A percentile compares a stretch with the other conserved stretches of the same genome.
phyloP scores from a whole-genome alignment of 2,113 vertebrate genomes.

The Tachysurus fulvidraco region DNA sequence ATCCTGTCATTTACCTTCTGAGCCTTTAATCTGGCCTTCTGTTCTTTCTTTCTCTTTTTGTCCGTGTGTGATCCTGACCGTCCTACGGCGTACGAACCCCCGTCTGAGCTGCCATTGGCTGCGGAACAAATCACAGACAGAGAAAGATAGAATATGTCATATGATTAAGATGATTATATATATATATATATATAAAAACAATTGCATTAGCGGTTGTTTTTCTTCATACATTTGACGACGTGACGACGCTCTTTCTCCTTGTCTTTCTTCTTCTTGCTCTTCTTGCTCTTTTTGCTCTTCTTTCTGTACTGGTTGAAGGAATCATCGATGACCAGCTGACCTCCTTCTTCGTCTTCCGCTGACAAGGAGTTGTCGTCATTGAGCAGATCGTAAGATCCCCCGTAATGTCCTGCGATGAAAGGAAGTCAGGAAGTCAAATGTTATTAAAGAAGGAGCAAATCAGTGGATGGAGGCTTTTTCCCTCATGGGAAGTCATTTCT shows the following conservation, averaged over 20 bases:
- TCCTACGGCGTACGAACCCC: constrained; percentile 66
- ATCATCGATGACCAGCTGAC: constrained; percentile 91
- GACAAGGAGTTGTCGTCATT: constrained; percentile 87
- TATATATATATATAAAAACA: no score
- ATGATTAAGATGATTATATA: not conserved
- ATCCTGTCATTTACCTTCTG: constrained; percentile 63
- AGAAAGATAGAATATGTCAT: not conserved
- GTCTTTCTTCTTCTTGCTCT: constrained; percentile 96
- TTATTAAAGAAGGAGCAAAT: not conserved
- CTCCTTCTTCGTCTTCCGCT: constrained; percentile 86
- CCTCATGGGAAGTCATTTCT: not conserved
- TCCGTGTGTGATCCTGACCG: constrained; percentile 63
- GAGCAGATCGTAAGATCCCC: constrained; percentile 67
- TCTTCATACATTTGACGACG: constrained; percentile 71
- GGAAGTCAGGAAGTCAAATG: not conserved
- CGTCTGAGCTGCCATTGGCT: constrained; percentile 68
- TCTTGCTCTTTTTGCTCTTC: constrained; percentile 97
- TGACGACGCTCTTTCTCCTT: constrained; percentile 80
- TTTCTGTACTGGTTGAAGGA: constrained; percentile 89
- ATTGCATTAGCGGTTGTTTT: constrained; percentile 27
- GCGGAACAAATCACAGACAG: constrained; percentile 61
- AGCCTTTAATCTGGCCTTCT: constrained; percentile 87
- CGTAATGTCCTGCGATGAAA: constrained; percentile 69
- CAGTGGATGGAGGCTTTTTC: not conserved
- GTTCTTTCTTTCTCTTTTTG: constrained; percentile 78